Evolutionary conservation across 2,888 invertebrate species (phyloP).

Genomic region (Amiota minor): DNA sequence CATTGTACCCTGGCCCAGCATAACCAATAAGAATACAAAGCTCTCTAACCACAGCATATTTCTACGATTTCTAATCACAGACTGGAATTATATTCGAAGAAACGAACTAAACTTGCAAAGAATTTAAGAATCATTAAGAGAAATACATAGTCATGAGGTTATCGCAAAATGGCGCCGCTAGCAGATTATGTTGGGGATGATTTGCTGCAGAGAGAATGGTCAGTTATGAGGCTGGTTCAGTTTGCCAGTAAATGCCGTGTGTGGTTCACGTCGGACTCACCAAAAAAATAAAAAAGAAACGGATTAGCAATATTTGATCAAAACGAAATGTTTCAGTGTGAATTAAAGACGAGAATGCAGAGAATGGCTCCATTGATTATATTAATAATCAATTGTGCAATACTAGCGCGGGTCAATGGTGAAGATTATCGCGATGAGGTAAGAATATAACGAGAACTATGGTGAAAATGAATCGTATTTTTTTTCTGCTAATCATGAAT

Average conservation of each 20-base stretch:
- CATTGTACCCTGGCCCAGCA: neutral
- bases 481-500: neutral
- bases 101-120: neutral
- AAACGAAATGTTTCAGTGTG: neutral
- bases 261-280: neutral
- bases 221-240: neutral
- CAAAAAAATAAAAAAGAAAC: neutral
- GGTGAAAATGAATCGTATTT: neutral
- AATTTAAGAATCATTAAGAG: no score
- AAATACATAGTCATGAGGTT: neutral
- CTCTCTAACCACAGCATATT: neutral
- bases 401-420: neutral
- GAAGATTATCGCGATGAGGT: slow-evolving; percentile 16
- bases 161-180: neutral
- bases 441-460: neutral
- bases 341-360: no score
- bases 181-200: slow-evolving; percentile 7
- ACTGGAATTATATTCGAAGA: neutral
- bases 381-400: neutral
- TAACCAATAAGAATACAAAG: neutral
- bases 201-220: neutral
- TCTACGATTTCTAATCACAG: neutral
- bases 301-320: neutral
- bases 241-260: neutral
- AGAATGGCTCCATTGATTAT: neutral